Evolutionary conservation across 2,888 invertebrate species (phyloP).

Genomic region (Atethmia centrago): DNA sequence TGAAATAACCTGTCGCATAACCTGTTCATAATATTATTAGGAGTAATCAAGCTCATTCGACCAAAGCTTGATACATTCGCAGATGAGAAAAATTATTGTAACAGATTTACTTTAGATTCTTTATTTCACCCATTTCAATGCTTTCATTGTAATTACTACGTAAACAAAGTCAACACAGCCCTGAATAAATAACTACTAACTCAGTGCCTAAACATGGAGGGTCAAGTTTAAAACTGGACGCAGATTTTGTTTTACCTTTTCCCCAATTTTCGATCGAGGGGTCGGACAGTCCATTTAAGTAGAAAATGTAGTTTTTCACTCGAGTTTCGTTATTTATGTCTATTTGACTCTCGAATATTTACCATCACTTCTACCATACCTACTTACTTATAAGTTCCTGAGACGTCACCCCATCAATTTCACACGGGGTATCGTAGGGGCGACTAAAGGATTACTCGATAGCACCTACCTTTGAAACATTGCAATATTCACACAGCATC

Average conservation of each 20-base stretch:
- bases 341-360: too few species aligned
- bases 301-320: slow-evolving; percentile 46
- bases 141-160: not conserved
- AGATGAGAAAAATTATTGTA: not conserved
- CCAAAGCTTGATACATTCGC: not conserved
- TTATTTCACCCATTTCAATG: not conserved
- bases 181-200: not conserved
- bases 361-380: not conserved
- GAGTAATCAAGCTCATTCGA: slow-evolving; percentile 5
- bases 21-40: not conserved
- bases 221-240: slow-evolving; percentile 1
- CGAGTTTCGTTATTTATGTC: too few species aligned
- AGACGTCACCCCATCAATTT: slow-evolving; percentile 17
- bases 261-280: not conserved
- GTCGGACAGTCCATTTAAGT: slow-evolving; percentile 16
- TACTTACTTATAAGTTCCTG: not conserved
- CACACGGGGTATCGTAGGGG: not conserved
- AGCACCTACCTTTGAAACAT: slow-evolving; percentile 28
- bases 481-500: not conserved
- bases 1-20: too few species aligned
- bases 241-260: slow-evolving; percentile 24
- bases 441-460: slow-evolving; percentile 21
- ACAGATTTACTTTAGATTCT: not conserved
- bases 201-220: not conserved
- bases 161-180: not conserved